Base-by-base conservation (phyloP, 2,888 invertebrate species). In the Nysson spinosus region DNA sequence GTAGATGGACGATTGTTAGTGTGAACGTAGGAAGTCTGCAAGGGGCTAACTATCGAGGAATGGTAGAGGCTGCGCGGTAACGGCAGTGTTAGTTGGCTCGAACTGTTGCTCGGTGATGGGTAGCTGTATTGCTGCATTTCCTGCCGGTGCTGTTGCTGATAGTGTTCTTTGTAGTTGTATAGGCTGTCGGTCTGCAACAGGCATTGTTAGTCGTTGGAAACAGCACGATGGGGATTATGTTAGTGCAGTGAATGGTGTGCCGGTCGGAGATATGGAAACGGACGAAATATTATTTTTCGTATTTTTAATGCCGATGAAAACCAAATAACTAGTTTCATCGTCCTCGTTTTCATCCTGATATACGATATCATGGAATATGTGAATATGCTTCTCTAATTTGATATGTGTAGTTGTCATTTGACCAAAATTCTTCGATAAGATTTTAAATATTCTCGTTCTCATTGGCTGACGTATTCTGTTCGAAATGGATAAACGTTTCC, bases 111-210 rank as follows among this genome's bases (percentile, higher is more conserved):
- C 73, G 83, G 84, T 80, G 83, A 79, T 58, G 83, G 82, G 83
- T 88, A 88, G 69, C 88, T 88, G 79, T 85, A 88, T 66, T 88
- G 88, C 62, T 87, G 88, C 80, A 87, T 87, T 61, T 88, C 88
- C 69, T 85, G 87, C 43, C 86, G 79, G 56, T 80, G 81, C 55
- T 84, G 79, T 34, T 85, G 79, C 51, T 84, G 84, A 70, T 84
- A 84, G 78, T 82, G 83, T 78, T 85, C 86, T 85, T 85, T 86
- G 87, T 84, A 87, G 86, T 84, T 83, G 85, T 82, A 87, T 79
- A 84, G 80, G 76, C 81, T 83, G 83, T 84, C 79, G 84, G 87
- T 84, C 86, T 86, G 86, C 76, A 86, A 86, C 84, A 86, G 67
- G 80, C 74, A 78, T 52, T 71, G 84, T 84, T 84, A 84, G 83